These are phyloP conservation scores for Lumbricus terrestris DNA, from an alignment of 2,888 invertebrate genomes.

Conservation along the genomic window DNA sequence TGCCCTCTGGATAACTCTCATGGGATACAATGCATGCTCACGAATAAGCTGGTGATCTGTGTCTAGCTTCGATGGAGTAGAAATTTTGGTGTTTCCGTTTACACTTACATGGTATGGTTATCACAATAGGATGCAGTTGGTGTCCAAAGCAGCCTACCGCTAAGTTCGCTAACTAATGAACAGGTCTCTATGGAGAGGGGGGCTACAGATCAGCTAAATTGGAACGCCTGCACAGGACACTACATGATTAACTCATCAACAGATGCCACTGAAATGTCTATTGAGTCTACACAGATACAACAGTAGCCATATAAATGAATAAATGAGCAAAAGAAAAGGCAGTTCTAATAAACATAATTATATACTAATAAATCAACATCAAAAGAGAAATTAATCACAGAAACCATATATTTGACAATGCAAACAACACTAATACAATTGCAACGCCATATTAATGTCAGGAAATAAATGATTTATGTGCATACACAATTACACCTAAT, in stretches of 20 bases:
- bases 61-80: too few species aligned
- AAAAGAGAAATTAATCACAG: too few species aligned
- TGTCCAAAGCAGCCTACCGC: background rate
- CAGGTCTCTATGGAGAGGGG: background rate
- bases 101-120: background rate
- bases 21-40: too few species aligned
- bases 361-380: too few species aligned
- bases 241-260: background rate
- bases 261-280: background rate
- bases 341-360: too few species aligned
- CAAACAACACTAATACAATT: background rate
- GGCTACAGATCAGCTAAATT: too few species aligned
- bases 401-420: background rate
- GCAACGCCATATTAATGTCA: background rate
- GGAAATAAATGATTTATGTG: too few species aligned
- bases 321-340: too few species aligned
- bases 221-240: background rate
- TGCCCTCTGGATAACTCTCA: too few species aligned
- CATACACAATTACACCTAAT: too few species aligned
- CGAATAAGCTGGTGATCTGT: too few species aligned
- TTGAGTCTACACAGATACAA: background rate
- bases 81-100: too few species aligned
- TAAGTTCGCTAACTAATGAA: background rate
- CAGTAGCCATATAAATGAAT: background rate
- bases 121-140: background rate